phyloP scores from a whole-genome alignment of 2,797 vertebrate genomes.

The Lepilemur septentrionalis region DNA sequence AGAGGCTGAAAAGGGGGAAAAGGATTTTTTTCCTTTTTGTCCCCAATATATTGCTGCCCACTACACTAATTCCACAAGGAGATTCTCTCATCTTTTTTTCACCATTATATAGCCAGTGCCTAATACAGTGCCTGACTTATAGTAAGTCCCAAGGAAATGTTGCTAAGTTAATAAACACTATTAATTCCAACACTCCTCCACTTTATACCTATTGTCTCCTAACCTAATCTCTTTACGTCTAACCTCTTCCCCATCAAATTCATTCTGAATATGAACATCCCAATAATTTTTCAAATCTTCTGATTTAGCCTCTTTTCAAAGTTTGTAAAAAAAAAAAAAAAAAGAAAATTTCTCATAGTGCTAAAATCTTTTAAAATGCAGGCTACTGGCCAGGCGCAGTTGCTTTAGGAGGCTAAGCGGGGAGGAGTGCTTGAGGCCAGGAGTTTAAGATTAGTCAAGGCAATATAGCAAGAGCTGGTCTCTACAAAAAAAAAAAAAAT shows the following conservation, averaged over 20 bases:
- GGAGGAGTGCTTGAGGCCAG: background rate
- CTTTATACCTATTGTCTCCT: background rate
- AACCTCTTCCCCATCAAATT: background rate
- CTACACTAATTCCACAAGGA: background rate
- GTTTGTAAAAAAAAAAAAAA: background rate
- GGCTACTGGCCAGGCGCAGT: background rate
- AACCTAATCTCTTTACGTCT: background rate
- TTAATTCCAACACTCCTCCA: background rate
- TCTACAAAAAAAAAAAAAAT: background rate
- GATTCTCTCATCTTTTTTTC: background rate
- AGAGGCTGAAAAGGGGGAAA: background rate
- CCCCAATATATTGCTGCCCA: background rate
- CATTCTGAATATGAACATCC: background rate
- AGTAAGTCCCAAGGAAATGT: background rate
- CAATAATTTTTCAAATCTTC: background rate
- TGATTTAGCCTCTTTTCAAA: background rate
- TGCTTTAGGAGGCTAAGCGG: background rate
- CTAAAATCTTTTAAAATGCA: background rate
- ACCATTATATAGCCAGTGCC: background rate
- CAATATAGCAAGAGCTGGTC: background rate
- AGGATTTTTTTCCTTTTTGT: background rate
- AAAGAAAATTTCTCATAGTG: background rate
- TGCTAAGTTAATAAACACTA: background rate
- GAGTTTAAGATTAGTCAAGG: background rate
- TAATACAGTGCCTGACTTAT: background rate